Conservation (phyloP, 2,113 vertebrate genomes). For the Oncorhynchus mykiss region DNA sequence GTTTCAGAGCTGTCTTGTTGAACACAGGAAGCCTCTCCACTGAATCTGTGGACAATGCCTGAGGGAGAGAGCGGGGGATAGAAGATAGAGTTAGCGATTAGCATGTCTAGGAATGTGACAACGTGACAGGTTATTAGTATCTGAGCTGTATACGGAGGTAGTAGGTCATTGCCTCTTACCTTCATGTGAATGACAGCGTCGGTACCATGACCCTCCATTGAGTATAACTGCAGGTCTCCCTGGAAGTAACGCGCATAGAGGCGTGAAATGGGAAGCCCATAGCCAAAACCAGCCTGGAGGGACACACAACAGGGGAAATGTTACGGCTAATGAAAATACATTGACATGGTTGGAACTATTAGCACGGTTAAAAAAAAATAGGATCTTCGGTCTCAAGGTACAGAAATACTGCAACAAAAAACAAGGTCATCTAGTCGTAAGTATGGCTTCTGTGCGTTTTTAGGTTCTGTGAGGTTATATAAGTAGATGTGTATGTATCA, state of each 20-base stretch:
- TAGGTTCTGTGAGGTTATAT: background rate
- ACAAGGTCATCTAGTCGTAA: too few species aligned
- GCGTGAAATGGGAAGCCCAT: constrained; percentile 86
- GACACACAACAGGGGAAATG: constrained; percentile 3
- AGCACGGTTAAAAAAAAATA: background rate
- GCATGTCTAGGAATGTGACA: background rate
- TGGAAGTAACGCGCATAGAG: constrained; percentile 91
- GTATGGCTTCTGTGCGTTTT: background rate
- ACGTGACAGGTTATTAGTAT: background rate
- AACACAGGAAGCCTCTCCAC: constrained; percentile 87
- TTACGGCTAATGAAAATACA: background rate
- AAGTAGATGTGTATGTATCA: background rate
- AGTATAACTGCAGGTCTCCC: constrained; percentile 87
- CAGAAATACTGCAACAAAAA: background rate
- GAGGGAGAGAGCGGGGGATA: background rate
- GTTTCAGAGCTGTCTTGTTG: constrained; percentile 85
- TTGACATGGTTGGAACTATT: background rate
- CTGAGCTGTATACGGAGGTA: background rate
- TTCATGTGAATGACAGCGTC: constrained; percentile 85
- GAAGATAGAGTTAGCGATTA: background rate
- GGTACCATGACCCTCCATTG: constrained; percentile 86
- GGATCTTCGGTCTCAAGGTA: background rate
- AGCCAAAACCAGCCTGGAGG: constrained; percentile 83
- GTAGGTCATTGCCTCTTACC: constrained; percentile 56
- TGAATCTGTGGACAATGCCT: constrained; percentile 86